These are phyloP conservation scores for Seladonia tumulorum DNA, from an alignment of 2,888 invertebrate genomes.

Conservation along the genomic window DNA sequence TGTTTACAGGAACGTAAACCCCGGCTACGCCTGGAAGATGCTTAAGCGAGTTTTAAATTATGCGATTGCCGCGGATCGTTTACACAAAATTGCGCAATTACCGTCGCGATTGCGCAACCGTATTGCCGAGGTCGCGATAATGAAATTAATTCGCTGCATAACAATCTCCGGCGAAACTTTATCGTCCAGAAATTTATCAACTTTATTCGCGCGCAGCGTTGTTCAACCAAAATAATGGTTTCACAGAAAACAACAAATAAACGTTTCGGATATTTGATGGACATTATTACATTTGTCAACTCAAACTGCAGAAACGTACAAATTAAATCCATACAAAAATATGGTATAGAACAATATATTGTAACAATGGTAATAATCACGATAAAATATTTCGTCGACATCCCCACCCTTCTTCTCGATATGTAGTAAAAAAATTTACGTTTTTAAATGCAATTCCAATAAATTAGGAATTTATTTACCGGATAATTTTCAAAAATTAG, in stretches of 20 bases:
- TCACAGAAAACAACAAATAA: not conserved
- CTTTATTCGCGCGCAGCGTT: not conserved
- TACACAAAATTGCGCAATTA: not conserved
- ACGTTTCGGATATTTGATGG: not conserved
- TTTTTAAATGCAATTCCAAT: no score
- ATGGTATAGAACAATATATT: not conserved
- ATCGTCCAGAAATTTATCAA: not conserved
- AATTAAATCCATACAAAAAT: not conserved
- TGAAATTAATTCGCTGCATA: not conserved
- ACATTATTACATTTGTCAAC: not conserved
- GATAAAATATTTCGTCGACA: not conserved
- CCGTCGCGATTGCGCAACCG: not conserved
- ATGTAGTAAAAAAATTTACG: no score
- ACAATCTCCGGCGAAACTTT: not conserved
- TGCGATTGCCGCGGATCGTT: not conserved
- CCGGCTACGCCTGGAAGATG: not conserved
- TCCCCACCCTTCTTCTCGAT: no score
- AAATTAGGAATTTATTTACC: not conserved
- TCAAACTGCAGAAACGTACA: not conserved
- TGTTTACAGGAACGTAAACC: slow-evolving; percentile 10
- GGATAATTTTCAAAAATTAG: not conserved
- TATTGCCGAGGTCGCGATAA: not conserved
- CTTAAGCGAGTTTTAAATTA: not conserved
- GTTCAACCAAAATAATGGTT: not conserved
- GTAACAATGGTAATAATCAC: no score